Evolutionary conservation across 2,113 vertebrate genomes (phyloP), one percentile per base, ranked within the genome.

Genomic region (Trematomus loennbergii): DNA sequence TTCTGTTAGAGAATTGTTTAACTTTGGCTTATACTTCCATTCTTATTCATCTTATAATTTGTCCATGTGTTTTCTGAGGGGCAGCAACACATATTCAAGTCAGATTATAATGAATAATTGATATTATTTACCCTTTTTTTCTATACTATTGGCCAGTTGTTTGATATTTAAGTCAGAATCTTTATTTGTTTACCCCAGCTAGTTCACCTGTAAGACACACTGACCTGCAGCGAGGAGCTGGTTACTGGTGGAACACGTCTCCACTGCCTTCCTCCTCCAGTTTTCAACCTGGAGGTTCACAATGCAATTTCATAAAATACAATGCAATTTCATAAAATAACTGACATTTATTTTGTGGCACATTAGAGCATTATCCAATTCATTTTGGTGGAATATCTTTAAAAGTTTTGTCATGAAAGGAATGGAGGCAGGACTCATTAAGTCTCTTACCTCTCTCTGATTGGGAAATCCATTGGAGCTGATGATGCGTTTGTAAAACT

Each of bases 391-490:
- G 17, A 17, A 10, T 33, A 54, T n/a, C 29, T 45, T 33, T 33
- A 2, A 40, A 60, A 70, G 1, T 1, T 12, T 36, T 59, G 15
- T 70, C 12, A 71, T 18, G 4, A 54, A 20, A 58, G 50, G 22
- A 54, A 33, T 5, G 12, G 15, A 68, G 9, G 33, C 13, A 46
- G 17, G 16, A 18, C 9, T 1, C 5, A 0, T 11, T 3, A 11
- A 50, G 8, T 57, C 12, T 64, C 81, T 92, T 83, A 97, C 97
- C 96, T 99, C 96, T 96, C 92, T 95, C 81, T 93, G 89, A 82
- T 93, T 97, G 60, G 97, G 97, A 87, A 99, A 98, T 83, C 98
- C 97, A 25, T 97, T 98, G 77, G 94, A 95, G 61, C 83, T 90
- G 89, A 98, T 96, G 58, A 99, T 92, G 60, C 92, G 95, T 87